Evolutionary conservation across 2,113 vertebrate species (phyloP), one percentile per base, ranked within the genome.

Genomic region (Atherinomorus stipes): DNA sequence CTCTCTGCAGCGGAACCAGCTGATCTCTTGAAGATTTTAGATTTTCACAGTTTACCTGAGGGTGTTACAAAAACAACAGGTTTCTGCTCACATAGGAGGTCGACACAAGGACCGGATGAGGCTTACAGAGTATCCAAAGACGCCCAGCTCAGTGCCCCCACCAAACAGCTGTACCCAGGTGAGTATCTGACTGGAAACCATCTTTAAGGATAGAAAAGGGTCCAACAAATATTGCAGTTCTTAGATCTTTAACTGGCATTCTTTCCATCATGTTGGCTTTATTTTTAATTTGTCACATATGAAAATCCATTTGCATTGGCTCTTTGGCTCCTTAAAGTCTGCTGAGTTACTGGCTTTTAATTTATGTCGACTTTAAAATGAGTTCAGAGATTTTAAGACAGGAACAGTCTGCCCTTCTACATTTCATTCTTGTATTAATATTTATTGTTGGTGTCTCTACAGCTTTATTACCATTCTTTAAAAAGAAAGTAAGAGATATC

Each of bases 11-110:
- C 90, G 76, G 96, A 97, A 76, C 96, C 97, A 65, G 95, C 95
- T 82, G 95, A 98, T 91, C 95, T 99, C 87, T 94, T 99, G 95
- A 98, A 97, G 95, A 96, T 97, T 86, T 95, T 99, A 95, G 98
- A 99, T 91, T 98, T 99, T 91, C 96, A 94, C 68, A 98, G 93
- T 95, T 94, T 97, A 94, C 98, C 97, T 1, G 97, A 98, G 0
- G 97, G 97, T 9, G 94, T 98, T 85, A 94, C 93, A 5, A 97
- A 95, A 95, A 95, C 96, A 54, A 96, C 96, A 42, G 97, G 97
- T 23, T 95, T 98, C 79, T 98, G 97, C 82, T 88, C 96, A 77
- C 93, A 95, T 50, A 90, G 97, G 84, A 92, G 94, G 75, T 97
- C 97, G 44, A 93, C 98, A 40, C 96, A 95, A 91, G 96, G 94